Percentiles rank a stretch among this genome's conserved stretches.
phyloP scores from a whole-genome alignment of 1,140 invertebrate species.

The Hetaerina americana region DNA sequence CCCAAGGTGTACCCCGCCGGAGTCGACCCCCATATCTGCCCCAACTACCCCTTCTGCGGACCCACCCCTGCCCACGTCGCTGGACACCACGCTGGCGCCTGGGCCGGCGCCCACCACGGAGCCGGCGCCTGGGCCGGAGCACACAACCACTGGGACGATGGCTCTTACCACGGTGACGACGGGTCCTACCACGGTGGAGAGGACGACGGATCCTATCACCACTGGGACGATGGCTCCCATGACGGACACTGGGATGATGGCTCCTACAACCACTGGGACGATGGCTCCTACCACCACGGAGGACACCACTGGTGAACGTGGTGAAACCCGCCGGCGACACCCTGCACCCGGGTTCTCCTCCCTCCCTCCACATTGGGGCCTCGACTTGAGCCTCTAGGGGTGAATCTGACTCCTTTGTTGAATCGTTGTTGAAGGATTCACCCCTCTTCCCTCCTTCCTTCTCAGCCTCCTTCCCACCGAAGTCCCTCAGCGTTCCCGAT shows the following conservation, averaged over 20 bases:
- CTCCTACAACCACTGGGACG: background rate
- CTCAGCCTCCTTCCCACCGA: no score
- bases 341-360: no score
- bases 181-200: background rate
- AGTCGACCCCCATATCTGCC: constrained; percentile 36
- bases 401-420: no score
- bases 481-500: no score
- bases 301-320: background rate
- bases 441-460: no score
- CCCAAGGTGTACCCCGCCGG: constrained; percentile 32
- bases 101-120: constrained; percentile 14
- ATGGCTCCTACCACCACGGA: background rate
- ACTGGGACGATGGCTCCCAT: background rate
- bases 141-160: constrained; percentile 7
- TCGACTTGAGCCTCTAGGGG: no score
- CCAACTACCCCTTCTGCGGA: constrained; percentile 43
- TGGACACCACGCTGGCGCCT: background rate
- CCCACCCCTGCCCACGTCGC: background rate
- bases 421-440: no score
- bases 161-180: no score
- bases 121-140: constrained; percentile 12
- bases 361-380: no score
- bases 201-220: background rate
- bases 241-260: background rate
- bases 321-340: no score